Evolutionary conservation across 2,113 vertebrate species (phyloP).

Genomic region (Upupa epops): DNA sequence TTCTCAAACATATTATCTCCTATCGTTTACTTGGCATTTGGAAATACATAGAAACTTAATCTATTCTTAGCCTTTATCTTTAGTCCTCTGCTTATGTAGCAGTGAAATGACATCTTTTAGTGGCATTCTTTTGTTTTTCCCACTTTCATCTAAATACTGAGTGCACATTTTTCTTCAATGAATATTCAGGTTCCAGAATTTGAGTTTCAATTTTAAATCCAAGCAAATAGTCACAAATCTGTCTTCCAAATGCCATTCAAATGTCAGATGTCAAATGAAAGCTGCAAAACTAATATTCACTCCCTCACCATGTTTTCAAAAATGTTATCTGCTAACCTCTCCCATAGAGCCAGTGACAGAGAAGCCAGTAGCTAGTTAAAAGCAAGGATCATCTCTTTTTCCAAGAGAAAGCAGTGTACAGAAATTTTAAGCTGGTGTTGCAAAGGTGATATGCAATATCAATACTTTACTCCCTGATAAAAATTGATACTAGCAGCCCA

Average conservation of each 20-base stretch:
- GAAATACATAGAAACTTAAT: not conserved
- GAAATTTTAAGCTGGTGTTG: not conserved
- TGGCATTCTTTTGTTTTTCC: not conserved
- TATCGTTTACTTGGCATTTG: not conserved
- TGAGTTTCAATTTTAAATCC: not conserved
- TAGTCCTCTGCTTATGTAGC: not conserved
- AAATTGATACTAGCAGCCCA: not conserved
- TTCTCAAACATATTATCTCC: not conserved
- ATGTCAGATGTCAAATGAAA: not conserved
- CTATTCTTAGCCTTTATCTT: not conserved
- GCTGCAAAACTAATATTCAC: not conserved
- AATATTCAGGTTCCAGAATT: not conserved
- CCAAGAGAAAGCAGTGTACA: not conserved
- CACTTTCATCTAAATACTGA: not conserved
- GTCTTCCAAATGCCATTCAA: not conserved
- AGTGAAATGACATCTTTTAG: not conserved
- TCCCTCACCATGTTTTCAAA: not conserved
- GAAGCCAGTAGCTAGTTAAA: not conserved
- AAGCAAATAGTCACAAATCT: not conserved
- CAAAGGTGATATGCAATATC: not conserved
- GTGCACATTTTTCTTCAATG: not conserved
- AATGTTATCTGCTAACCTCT: not conserved
- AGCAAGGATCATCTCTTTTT: not conserved
- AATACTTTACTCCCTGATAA: not conserved
- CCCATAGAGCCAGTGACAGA: not conserved